A percentile compares a stretch with the other conserved stretches of the same genome.
Conservation (phyloP, 2,888 invertebrate species). For the Andrena minutula region DNA sequence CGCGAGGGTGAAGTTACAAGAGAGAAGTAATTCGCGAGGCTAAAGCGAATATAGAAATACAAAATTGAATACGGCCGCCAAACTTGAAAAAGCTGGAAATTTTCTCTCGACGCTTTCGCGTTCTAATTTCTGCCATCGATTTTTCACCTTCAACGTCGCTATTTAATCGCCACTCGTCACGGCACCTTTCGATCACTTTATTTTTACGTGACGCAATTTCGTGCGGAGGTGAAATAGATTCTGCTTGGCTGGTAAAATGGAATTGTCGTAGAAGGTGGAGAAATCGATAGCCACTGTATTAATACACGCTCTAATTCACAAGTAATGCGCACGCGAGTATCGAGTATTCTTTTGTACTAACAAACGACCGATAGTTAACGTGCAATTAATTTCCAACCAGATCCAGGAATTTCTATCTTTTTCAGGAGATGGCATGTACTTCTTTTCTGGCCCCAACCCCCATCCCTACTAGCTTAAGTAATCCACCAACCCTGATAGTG, state of each 20-base stretch:
- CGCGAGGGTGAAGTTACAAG: slow-evolving; percentile 13
- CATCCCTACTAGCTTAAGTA: slow-evolving; percentile 38
- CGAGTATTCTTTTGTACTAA: slow-evolving; percentile 70
- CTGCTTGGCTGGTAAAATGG: no score
- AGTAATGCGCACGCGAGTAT: slow-evolving; percentile 64
- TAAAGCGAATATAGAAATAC: slow-evolving; percentile 36
- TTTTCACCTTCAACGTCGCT: slow-evolving; percentile 64
- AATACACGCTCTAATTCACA: slow-evolving; percentile 71
- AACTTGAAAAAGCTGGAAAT: slow-evolving; percentile 84
- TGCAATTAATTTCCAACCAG: slow-evolving; percentile 70
- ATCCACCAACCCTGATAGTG: background rate
- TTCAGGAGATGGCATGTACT: slow-evolving; percentile 83
- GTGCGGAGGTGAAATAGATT: no score
- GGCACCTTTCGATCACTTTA: background rate
- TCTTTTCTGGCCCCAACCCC: slow-evolving; percentile 65
- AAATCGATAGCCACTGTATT: slow-evolving; percentile 59
- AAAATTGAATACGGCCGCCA: slow-evolving; percentile 74
- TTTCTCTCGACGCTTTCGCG: slow-evolving; percentile 74
- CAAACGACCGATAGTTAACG: slow-evolving; percentile 60
- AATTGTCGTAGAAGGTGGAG: slow-evolving; percentile 35
- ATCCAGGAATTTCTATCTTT: slow-evolving; percentile 82
- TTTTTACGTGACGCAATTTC: background rate
- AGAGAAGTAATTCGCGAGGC: slow-evolving; percentile 12
- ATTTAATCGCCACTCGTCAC: background rate
- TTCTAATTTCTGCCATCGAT: slow-evolving; percentile 72